Evolutionary conservation across 2,888 invertebrate species (phyloP).

Genomic region (Hydraecia micacea): DNA sequence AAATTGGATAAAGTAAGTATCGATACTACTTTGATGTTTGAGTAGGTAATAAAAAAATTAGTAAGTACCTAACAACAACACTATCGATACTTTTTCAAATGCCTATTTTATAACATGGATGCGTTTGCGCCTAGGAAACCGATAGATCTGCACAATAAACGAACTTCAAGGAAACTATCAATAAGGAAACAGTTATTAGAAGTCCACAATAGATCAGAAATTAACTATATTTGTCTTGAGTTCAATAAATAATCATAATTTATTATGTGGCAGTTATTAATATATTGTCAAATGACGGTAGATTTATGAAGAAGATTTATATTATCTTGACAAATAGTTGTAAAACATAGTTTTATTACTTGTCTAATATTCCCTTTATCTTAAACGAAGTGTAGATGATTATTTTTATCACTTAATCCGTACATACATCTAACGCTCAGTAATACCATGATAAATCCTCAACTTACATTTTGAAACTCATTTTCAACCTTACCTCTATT

Average conservation of each 20-base stretch:
- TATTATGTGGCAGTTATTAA: neutral
- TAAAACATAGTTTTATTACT: constrained; percentile 8
- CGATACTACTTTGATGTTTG: too few species aligned
- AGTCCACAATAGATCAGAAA: constrained; percentile 13
- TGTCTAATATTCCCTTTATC: constrained; percentile 9
- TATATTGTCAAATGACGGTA: neutral
- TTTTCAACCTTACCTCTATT: neutral
- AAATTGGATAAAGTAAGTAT: neutral
- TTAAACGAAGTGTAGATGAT: constrained; percentile 11
- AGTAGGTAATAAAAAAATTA: neutral
- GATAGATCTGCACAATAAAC: constrained; percentile 51
- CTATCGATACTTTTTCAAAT: constrained; percentile 15
- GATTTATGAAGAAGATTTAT: constrained; percentile 1
- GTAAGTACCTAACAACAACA: neutral
- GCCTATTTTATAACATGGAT: constrained; percentile 73
- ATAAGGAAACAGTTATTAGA: constrained; percentile 54
- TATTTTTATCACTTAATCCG: constrained; percentile 50
- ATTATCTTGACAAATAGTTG: constrained; percentile 2
- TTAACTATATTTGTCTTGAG: neutral
- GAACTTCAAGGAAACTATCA: constrained; percentile 40
- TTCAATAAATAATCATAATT: neutral
- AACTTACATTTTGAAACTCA: neutral
- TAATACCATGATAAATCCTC: constrained; percentile 20
- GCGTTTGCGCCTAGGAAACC: constrained; percentile 64
- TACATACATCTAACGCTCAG: constrained; percentile 37